Percentiles rank a stretch among this genome's conserved stretches.
Conservation (phyloP, 2,797 vertebrate genomes). For the Agapornis canus region DNA sequence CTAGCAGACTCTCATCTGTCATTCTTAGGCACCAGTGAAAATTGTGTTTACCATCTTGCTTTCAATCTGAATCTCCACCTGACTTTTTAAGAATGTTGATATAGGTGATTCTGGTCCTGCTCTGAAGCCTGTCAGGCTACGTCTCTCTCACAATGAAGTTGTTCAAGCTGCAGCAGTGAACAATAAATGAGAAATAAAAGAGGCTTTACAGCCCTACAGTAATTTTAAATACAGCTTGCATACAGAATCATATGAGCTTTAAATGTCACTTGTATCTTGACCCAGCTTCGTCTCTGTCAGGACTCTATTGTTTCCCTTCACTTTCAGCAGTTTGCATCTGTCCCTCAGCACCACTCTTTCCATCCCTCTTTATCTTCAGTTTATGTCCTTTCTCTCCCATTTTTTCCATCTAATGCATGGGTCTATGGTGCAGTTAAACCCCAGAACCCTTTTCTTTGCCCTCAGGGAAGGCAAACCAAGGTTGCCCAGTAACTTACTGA, state of each 20-base stretch:
- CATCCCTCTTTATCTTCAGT: background rate
- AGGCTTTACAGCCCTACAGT: background rate
- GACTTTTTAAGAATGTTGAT: background rate
- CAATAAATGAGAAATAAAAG: background rate
- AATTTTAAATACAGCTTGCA: background rate
- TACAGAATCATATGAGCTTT: background rate
- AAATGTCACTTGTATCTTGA: background rate
- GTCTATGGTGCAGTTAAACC: background rate
- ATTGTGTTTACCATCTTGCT: background rate
- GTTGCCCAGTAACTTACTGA: rapidly evolving
- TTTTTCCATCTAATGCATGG: background rate
- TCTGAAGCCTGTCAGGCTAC: background rate
- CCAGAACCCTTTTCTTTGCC: background rate
- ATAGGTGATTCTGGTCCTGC: background rate
- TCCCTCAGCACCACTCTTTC: background rate
- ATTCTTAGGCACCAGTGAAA: background rate
- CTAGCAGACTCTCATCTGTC: background rate
- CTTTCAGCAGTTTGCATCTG: background rate
- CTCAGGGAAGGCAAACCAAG: background rate
- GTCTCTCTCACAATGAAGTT: background rate
- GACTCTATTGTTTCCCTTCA: background rate
- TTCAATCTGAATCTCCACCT: background rate
- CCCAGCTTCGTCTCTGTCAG: background rate
- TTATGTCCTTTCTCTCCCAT: background rate
- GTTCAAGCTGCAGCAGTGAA: background rate